Evolutionary conservation across 2,888 invertebrate species (phyloP).

Genomic region (Lapara coniferarum): DNA sequence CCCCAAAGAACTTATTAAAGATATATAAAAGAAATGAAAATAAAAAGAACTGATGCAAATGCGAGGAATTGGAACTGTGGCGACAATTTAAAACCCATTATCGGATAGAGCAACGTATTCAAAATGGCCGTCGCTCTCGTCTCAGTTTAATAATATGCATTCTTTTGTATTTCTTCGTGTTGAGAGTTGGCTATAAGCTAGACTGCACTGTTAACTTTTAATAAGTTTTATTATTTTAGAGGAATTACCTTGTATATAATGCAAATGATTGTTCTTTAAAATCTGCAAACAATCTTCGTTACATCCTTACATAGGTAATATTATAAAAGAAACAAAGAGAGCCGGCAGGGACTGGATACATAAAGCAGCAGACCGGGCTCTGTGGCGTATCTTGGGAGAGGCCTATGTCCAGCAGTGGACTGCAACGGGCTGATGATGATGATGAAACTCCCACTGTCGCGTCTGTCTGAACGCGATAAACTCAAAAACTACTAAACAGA

Average conservation of each 20-base stretch:
- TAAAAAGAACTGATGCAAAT: conserved; percentile 17
- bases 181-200: neutral
- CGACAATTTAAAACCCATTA: conserved; percentile 29
- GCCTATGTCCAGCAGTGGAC: too few species aligned
- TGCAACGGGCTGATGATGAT: too few species aligned
- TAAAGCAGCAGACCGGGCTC: too few species aligned
- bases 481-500: too few species aligned
- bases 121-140: conserved; percentile 7
- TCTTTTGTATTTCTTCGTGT: conserved; percentile 7
- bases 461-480: too few species aligned
- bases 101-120: conserved; percentile 17
- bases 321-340: too few species aligned
- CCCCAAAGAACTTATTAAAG: neutral
- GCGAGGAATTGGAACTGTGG: conserved; percentile 19
- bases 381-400: too few species aligned
- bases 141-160: conserved; percentile 7
- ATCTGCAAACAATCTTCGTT: too few species aligned
- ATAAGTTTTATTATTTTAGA: neutral
- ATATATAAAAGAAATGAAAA: conserved; percentile 5
- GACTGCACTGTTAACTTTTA: neutral
- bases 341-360: too few species aligned
- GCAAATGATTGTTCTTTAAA: neutral
- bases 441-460: too few species aligned
- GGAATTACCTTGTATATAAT: neutral
- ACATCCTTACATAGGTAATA: too few species aligned